phyloP scores from a whole-genome alignment of 35 echinoderm and acorn worm genomes.

The Ptychodera flava region DNA sequence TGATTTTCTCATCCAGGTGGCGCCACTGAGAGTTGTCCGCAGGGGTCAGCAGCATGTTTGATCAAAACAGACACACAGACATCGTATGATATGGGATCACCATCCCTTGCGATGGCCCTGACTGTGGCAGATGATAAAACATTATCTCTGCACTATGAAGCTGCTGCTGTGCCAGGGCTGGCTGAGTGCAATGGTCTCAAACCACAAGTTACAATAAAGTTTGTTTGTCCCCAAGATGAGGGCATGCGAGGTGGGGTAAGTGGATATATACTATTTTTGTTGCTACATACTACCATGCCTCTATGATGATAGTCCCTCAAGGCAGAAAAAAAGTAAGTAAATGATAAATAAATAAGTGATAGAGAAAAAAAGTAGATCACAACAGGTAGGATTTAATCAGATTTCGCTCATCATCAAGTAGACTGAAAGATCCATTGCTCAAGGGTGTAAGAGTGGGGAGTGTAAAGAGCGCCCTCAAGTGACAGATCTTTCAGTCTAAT shows the following conservation, averaged over 20 bases:
- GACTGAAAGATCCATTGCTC: too few relatives aligned
- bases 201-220: conserved; percentile 50
- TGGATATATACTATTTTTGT: too few relatives aligned
- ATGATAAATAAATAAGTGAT: too few relatives aligned
- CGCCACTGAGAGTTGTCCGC: conserved; percentile 41
- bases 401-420: too few relatives aligned
- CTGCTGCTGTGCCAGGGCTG: background rate
- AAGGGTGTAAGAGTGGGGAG: too few relatives aligned
- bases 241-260: conserved; percentile 73
- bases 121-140: background rate
- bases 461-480: too few relatives aligned
- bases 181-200: conserved; percentile 44
- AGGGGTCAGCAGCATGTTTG: conserved; percentile 43
- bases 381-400: too few relatives aligned
- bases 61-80: conserved; percentile 2
- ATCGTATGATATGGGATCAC: conserved; percentile 17
- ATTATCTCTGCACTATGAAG: conserved; percentile 10
- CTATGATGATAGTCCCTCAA: too few relatives aligned
- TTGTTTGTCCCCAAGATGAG: conserved; percentile 81
- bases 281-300: too few relatives aligned
- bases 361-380: too few relatives aligned
- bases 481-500: too few relatives aligned
- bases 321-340: too few relatives aligned
- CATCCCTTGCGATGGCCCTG: conserved; percentile 24
- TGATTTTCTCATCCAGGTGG: conserved; percentile 1